phyloP scores from a whole-genome alignment of 2,113 vertebrate species.

The Mesocricetus auratus region DNA sequence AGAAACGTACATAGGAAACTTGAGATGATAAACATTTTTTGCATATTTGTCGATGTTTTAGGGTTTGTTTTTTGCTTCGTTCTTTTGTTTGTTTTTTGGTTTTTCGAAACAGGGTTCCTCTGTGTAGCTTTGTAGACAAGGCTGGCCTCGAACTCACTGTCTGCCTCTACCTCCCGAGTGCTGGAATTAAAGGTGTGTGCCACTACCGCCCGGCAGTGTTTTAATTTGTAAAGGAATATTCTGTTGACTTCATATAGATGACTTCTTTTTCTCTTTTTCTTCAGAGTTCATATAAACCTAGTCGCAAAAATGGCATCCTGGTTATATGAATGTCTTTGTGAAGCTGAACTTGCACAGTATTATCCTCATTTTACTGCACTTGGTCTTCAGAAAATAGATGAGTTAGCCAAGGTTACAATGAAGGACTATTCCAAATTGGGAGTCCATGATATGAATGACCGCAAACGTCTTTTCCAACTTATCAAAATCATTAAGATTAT shows the following conservation, averaged over 20 bases:
- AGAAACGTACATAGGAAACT: conserved; percentile 62
- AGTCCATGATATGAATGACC: conserved; percentile 90
- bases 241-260: conserved; percentile 52
- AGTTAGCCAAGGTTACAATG: conserved; percentile 90
- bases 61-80: too few relatives aligned
- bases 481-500: conserved; percentile 91
- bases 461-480: conserved; percentile 92
- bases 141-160: too few relatives aligned
- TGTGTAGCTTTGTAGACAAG: too few relatives aligned
- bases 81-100: too few relatives aligned
- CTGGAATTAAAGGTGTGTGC: too few relatives aligned
- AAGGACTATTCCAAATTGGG: conserved; percentile 92
- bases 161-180: too few relatives aligned
- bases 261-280: conserved; percentile 63
- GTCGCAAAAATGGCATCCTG: conserved; percentile 88
- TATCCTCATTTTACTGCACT: conserved; percentile 90
- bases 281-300: conserved; percentile 71
- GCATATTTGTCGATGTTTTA: conserved; percentile 52
- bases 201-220: neutral
- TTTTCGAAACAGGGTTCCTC: too few relatives aligned
- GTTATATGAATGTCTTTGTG: conserved; percentile 92
- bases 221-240: conserved; percentile 50
- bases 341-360: conserved; percentile 91
- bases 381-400: conserved; percentile 89
- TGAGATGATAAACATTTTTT: conserved; percentile 52